These are phyloP conservation scores for Tinea semifulvella DNA, from an alignment of 2,888 invertebrate species.

Conservation along the genomic window DNA sequence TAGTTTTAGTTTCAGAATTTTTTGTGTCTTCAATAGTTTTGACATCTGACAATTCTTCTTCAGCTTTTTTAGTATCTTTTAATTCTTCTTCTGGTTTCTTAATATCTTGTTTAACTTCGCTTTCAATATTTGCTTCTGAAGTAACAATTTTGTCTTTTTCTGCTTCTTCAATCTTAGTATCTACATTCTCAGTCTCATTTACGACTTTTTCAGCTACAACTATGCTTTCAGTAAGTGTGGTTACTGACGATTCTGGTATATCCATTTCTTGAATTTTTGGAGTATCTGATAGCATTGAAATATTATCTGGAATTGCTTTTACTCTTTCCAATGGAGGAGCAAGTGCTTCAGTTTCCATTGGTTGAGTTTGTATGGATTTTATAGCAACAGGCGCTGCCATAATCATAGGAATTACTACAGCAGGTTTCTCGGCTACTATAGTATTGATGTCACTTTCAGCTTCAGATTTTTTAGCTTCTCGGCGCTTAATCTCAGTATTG, in stretches of 20 bases:
- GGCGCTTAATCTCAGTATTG: slow-evolving; percentile 32
- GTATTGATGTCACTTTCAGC: slow-evolving; percentile 47
- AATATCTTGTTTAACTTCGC: too few relatives aligned
- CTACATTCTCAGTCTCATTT: neutral
- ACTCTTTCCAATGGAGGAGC: slow-evolving; percentile 41
- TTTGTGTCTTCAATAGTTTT: slow-evolving; percentile 13
- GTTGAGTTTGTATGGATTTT: slow-evolving; percentile 39
- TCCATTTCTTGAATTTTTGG: slow-evolving; percentile 22
- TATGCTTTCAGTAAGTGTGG: slow-evolving; percentile 14
- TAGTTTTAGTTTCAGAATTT: neutral
- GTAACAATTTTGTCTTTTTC: neutral
- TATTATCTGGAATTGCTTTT: slow-evolving; percentile 35
- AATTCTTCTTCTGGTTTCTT: slow-evolving; percentile 10
- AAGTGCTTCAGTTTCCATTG: slow-evolving; percentile 39
- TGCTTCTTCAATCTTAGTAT: neutral
- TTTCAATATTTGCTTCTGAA: neutral
- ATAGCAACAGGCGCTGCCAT: slow-evolving; percentile 21
- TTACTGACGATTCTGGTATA: slow-evolving; percentile 13
- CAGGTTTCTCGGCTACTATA: slow-evolving; percentile 35
- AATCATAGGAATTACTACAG: slow-evolving; percentile 40
- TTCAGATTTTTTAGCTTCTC: slow-evolving; percentile 38
- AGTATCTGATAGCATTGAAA: slow-evolving; percentile 31
- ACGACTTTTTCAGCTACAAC: neutral
- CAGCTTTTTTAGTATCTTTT: slow-evolving; percentile 16
- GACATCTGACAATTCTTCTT: slow-evolving; percentile 17